A percentile compares a stretch with the other conserved stretches of the same genome.
These are phyloP conservation scores for Drosophila atripex DNA, from an alignment of 2,888 invertebrate genomes.

Conservation along the genomic window DNA sequence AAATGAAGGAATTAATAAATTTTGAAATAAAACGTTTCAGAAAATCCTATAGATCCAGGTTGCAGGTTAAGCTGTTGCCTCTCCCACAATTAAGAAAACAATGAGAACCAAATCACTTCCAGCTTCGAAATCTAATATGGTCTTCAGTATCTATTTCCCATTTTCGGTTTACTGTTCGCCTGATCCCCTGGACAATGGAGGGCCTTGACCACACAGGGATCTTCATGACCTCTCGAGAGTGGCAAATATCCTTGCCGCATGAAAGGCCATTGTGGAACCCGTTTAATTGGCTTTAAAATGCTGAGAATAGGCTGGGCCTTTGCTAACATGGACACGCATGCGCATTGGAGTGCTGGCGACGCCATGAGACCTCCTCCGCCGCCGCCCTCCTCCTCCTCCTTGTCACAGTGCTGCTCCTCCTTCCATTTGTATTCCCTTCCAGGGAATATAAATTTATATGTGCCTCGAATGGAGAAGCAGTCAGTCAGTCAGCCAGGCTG, in stretches of 20 bases:
- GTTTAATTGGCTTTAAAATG: conserved; percentile 69
- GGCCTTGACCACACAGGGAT: conserved; percentile 1
- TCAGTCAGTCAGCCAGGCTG: conserved; percentile 4
- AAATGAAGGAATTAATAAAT: not conserved
- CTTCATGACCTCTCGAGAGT: not conserved
- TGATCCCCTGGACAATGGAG: not conserved
- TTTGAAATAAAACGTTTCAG: too few species aligned
- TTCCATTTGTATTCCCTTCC: conserved; percentile 12
- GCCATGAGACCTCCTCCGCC: conserved; percentile 19
- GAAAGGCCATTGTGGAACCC: conserved; percentile 43
- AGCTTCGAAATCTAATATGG: not conserved
- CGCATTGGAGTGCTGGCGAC: conserved; percentile 41
- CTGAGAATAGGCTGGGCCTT: conserved; percentile 45
- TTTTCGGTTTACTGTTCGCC: not conserved
- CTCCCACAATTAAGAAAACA: not conserved
- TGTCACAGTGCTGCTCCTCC: not conserved
- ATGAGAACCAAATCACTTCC: not conserved
- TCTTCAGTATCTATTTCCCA: not conserved
- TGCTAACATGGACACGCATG: conserved; percentile 47
- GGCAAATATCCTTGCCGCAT: not conserved
- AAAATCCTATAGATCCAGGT: not conserved
- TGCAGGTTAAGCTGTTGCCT: not conserved
- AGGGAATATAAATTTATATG: conserved; percentile 56
- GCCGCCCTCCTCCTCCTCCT: conserved; percentile 2
- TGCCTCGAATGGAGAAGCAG: conserved; percentile 54